A percentile compares a stretch with the other conserved stretches of the same genome.
These are phyloP conservation scores for Haplochromis vanheusdeni DNA, from an alignment of 2,113 vertebrate species.

Conservation along the genomic window DNA sequence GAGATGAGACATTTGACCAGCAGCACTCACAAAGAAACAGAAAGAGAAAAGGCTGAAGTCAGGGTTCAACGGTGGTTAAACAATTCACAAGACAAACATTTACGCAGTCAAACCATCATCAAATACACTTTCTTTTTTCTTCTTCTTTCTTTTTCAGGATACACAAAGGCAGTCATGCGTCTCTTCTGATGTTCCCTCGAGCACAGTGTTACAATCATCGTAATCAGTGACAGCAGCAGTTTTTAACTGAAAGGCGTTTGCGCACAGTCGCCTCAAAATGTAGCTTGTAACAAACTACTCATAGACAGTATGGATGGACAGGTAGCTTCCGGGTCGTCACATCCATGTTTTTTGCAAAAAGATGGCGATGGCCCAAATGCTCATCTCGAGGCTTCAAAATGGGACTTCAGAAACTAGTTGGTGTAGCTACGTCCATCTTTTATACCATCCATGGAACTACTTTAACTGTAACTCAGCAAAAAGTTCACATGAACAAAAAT, in stretches of 20 bases:
- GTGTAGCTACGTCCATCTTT: background rate
- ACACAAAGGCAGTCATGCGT: background rate
- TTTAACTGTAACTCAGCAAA: background rate
- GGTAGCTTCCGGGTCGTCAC: background rate
- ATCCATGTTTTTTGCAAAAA: background rate
- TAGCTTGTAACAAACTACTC: background rate
- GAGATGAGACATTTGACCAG: background rate
- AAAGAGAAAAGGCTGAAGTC: background rate
- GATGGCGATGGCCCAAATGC: background rate
- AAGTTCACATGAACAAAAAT: background rate
- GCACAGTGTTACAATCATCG: background rate
- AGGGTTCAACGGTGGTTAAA: background rate
- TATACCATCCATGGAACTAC: background rate
- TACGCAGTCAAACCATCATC: background rate
- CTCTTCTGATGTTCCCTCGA: background rate
- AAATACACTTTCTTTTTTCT: background rate
- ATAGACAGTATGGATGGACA: background rate
- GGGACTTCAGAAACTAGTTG: background rate
- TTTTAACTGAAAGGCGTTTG: background rate
- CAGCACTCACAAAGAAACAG: background rate
- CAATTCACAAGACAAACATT: background rate
- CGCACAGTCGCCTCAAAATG: background rate
- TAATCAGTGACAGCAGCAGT: background rate
- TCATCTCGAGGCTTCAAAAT: background rate
- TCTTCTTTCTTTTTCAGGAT: background rate